These are phyloP conservation scores for Hoplostethus atlanticus DNA, from an alignment of 2,797 vertebrate species.

Conservation along the genomic window DNA sequence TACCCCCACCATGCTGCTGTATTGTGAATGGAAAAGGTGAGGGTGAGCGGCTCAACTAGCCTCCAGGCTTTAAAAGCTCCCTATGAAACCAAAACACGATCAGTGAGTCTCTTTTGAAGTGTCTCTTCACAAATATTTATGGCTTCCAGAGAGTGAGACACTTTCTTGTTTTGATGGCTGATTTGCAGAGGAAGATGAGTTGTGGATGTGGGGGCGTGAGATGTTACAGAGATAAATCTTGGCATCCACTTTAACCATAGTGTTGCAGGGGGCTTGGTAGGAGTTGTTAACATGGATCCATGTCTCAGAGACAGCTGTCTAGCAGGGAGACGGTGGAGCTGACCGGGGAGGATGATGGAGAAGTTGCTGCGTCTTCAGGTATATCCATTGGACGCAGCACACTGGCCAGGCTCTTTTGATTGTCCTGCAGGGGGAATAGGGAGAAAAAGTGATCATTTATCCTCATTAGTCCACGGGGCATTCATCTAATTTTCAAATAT, in stretches of 20 bases:
- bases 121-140: constrained; percentile 54
- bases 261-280: constrained; percentile 55
- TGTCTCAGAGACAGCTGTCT: constrained; percentile 61
- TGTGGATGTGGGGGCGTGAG: constrained; percentile 49
- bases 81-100: constrained; percentile 28
- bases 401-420: constrained; percentile 38
- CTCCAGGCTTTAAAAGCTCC: constrained; percentile 35
- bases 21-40: constrained; percentile 12
- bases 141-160: constrained; percentile 49
- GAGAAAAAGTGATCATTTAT: constrained; percentile 23
- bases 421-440: constrained; percentile 57
- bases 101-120: constrained; percentile 31
- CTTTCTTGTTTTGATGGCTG: constrained; percentile 54
- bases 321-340: constrained; percentile 29
- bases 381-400: constrained; percentile 70
- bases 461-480: background rate
- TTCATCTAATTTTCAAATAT: background rate
- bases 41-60: constrained; percentile 19
- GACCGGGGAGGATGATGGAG: constrained; percentile 36
- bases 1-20: constrained; percentile 36
- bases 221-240: constrained; percentile 58
- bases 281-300: constrained; percentile 59
- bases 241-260: constrained; percentile 73
- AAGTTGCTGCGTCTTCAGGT: constrained; percentile 60
- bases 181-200: constrained; percentile 56